phyloP scores from a whole-genome alignment of 64 coral and sea anemone species.

The Pocillopora verrucosa region DNA sequence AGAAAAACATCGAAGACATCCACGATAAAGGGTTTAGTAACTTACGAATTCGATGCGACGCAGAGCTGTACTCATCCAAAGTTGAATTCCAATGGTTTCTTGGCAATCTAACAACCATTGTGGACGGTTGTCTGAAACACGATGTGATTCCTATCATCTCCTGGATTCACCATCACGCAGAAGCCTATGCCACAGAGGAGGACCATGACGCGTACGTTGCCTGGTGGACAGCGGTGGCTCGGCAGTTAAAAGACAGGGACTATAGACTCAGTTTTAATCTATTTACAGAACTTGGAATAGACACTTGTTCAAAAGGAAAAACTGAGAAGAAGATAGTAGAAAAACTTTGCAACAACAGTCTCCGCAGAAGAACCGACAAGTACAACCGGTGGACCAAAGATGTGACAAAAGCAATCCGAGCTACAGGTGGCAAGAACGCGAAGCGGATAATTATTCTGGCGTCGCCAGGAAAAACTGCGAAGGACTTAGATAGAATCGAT shows the following conservation, averaged over 20 bases:
- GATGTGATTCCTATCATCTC: conserved; percentile 48
- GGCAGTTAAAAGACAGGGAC: conserved; percentile 47
- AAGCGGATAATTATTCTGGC: conserved; percentile 70
- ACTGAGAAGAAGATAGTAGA: not conserved
- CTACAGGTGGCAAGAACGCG: conserved; percentile 49
- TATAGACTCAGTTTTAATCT: conserved; percentile 62
- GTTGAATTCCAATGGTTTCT: conserved; percentile 9
- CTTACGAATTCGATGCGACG: conserved; percentile 16
- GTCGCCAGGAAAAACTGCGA: conserved; percentile 55
- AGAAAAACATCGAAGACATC: conserved; percentile 1
- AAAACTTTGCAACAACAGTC: conserved; percentile 31
- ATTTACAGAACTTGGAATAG: conserved; percentile 66
- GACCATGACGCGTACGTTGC: conserved; percentile 30
- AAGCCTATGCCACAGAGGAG: conserved; percentile 46
- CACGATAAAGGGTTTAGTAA: not conserved
- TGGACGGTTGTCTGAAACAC: conserved; percentile 46
- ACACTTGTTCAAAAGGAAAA: not conserved
- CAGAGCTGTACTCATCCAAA: conserved; percentile 17
- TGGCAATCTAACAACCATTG: conserved; percentile 4
- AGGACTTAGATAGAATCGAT: conserved; percentile 42
- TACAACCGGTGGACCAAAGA: conserved; percentile 76
- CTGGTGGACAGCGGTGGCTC: conserved; percentile 73
- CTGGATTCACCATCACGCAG: conserved; percentile 53
- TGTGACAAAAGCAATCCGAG: conserved; percentile 52
- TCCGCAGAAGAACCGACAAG: conserved; percentile 51